Percentiles rank a stretch among this genome's conserved stretches.
Conservation (phyloP, 1,140 invertebrate species). For the Pentalonia nigronervosa region DNA sequence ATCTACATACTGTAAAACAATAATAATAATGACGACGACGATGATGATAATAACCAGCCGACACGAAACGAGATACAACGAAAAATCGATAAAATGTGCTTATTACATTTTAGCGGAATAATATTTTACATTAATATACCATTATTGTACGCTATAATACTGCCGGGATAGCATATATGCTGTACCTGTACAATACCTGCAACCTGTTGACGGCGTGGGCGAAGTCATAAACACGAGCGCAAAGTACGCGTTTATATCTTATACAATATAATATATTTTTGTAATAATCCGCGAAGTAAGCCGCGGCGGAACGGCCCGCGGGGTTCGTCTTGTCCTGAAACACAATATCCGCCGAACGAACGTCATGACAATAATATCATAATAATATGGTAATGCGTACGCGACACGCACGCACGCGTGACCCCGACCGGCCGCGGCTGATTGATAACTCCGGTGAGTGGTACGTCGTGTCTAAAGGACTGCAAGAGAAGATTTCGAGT, state of each 20-base stretch:
- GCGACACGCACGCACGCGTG: too few species aligned
- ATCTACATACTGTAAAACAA: not conserved
- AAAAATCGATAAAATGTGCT: not conserved
- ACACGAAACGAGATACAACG: not conserved
- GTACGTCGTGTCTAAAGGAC: not conserved
- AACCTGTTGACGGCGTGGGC: not conserved
- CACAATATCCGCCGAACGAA: not conserved
- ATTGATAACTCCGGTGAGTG: not conserved
- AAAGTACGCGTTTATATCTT: not conserved
- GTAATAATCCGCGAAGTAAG: constrained; percentile 27
- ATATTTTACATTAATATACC: not conserved
- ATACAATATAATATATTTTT: not conserved
- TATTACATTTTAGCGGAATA: not conserved
- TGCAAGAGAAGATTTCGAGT: not conserved
- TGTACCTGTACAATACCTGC: not conserved
- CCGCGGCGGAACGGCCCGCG: not conserved
- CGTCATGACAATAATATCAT: not conserved
- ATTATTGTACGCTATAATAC: not conserved
- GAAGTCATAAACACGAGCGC: not conserved
- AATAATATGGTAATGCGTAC: not conserved
- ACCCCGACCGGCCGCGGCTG: not conserved
- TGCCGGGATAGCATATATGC: not conserved
- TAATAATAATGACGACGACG: not conserved
- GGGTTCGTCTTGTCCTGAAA: not conserved
- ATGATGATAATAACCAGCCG: not conserved